Evolutionary conservation across 2,888 invertebrate genomes (phyloP).

Genomic region (Allacma fusca): DNA sequence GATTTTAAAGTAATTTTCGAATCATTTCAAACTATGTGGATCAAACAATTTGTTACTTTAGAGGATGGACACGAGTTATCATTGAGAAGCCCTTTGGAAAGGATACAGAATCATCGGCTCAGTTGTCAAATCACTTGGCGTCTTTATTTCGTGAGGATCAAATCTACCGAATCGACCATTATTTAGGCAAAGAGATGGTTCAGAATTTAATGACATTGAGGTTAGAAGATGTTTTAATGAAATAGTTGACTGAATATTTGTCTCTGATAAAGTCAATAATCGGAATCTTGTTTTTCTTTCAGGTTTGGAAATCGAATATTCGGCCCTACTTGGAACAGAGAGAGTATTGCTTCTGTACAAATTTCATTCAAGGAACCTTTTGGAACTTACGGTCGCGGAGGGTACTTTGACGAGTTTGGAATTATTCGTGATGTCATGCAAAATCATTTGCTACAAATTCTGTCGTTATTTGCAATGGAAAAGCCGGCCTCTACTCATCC

Average conservation of each 20-base stretch:
- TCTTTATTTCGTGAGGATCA: slow-evolving; percentile 91
- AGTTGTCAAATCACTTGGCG: slow-evolving; percentile 84
- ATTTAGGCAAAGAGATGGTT: slow-evolving; percentile 99
- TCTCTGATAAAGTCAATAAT: no score
- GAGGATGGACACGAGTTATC: slow-evolving; percentile 93
- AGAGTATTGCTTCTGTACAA: slow-evolving; percentile 91
- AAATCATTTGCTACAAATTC: slow-evolving; percentile 96
- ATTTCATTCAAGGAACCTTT: slow-evolving; percentile 99
- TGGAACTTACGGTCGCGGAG: slow-evolving; percentile 97
- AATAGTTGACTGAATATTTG: no score
- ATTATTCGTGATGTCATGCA: slow-evolving; percentile 99
- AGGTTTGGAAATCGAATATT: slow-evolving; percentile 96
- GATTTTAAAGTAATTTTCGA: no score
- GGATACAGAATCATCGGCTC: slow-evolving; percentile 84
- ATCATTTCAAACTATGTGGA: no score
- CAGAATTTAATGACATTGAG: slow-evolving; percentile 98
- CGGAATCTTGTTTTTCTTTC: no score
- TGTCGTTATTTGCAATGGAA: slow-evolving; percentile 98
- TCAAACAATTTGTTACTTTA: no score
- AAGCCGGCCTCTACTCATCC: slow-evolving; percentile 93
- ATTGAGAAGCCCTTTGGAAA: slow-evolving; percentile 99
- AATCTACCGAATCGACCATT: slow-evolving; percentile 97
- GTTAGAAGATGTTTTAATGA: neutral
- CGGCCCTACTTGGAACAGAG: slow-evolving; percentile 95
- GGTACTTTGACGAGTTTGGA: slow-evolving; percentile 98